Evolutionary conservation across 2,888 invertebrate species (phyloP).

Genomic region (Iphiclides podalirius): DNA sequence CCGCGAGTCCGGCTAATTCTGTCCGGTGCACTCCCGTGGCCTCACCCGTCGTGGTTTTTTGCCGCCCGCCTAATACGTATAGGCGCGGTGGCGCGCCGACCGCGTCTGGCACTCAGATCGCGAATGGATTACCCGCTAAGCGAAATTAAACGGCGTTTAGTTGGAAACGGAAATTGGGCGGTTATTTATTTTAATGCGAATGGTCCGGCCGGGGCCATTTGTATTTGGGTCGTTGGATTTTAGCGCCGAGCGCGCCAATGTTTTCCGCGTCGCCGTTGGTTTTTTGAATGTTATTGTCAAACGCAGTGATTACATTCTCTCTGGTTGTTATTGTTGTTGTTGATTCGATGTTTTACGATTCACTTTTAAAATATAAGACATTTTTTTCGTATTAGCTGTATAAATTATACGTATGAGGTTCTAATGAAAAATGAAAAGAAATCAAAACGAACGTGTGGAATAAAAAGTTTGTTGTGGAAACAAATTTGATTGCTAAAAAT

Average conservation of each 20-base stretch:
- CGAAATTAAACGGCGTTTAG: constrained; percentile 43
- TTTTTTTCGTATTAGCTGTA: too few species aligned
- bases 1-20: not conserved
- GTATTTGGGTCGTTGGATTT: constrained; percentile 8
- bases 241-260: constrained; percentile 3
- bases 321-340: too few species aligned
- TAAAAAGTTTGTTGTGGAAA: too few species aligned
- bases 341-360: too few species aligned
- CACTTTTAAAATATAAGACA: too few species aligned
- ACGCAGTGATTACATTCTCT: too few species aligned
- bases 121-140: constrained; percentile 62
- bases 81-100: constrained; percentile 44
- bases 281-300: too few species aligned
- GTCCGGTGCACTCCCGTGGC: not conserved
- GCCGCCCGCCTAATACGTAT: constrained; percentile 39
- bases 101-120: constrained; percentile 42
- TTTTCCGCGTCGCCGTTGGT: not conserved
- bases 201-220: constrained; percentile 7
- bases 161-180: constrained; percentile 23
- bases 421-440: too few species aligned
- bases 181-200: constrained; percentile 22
- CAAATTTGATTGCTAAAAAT: too few species aligned
- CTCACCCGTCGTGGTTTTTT: constrained; percentile 12
- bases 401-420: too few species aligned
- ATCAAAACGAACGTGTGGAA: too few species aligned